Base-by-base conservation (phyloP, 2,888 invertebrate species). In the Acleris sparsana region DNA sequence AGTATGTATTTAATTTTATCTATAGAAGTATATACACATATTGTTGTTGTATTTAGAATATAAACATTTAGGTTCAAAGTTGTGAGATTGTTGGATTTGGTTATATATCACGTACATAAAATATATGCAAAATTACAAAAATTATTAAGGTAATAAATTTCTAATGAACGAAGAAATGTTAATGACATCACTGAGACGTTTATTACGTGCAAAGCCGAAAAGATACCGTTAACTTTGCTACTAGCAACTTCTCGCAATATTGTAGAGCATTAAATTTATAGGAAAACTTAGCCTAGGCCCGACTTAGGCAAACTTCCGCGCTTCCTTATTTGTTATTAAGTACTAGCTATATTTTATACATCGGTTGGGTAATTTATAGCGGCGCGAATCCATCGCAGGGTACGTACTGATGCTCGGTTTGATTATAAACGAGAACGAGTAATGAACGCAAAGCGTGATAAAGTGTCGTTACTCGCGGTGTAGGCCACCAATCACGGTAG, bases 241-340 rank as follows among this genome's bases (percentile, higher is more conserved):
- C 68, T 55, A 61, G 64, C 71, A 78, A 78, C 71, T 75, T 75
- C 70, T 69, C 68, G 73, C 71, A 71, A 72, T 75, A 74, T 74
- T 77, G 77, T 75, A 72, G 69, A 71, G 73, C 76, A 76, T 76
- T 75, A 76, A 82, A 86, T 84, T 85, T 85, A 85, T 86, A 77
- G 80, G 73, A 68, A 74, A 85, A 86, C 78, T 84, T 84, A 58
- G 64, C 65, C 70, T 62, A 55, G 63, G 68, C 61, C 68, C 68
- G 73, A 72, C 71, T 78, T 74, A 73, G 76, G 68, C 75, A 70
- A 77, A 80, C 73, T 78, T 74, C 66, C 63, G 59, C 70, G 58
- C 70, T 69, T 69, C 71, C 73, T 70, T 69, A 70, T 72, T 71
- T 69, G 68, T 68, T 70, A 72, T 74, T 74, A 73, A 76, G 71